Evolutionary conservation across 2,113 vertebrate species (phyloP).

Genomic region (Pteruthius melanotis): DNA sequence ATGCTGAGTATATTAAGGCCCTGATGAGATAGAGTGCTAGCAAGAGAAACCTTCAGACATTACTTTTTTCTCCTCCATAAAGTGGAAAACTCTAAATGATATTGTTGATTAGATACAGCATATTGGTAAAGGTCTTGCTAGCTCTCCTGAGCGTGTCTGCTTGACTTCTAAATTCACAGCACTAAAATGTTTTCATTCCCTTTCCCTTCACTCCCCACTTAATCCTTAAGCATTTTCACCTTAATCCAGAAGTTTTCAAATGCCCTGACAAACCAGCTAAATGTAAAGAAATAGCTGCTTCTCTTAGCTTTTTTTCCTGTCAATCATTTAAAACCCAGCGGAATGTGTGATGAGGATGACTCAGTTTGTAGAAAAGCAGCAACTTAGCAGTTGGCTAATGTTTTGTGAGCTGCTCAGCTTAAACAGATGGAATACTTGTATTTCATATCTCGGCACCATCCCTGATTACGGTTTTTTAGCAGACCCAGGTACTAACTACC

Average conservation of each 20-base stretch:
- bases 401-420: conserved; percentile 46
- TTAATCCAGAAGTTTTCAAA: conserved; percentile 68
- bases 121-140: conserved; percentile 45
- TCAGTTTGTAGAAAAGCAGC: conserved; percentile 56
- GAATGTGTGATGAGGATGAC: conserved; percentile 54
- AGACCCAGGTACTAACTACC: conserved; percentile 50
- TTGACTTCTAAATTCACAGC: conserved; percentile 55
- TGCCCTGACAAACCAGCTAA: conserved; percentile 63
- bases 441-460: conserved; percentile 2
- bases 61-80: conserved; percentile 40
- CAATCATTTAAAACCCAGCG: conserved; percentile 50
- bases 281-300: conserved; percentile 59
- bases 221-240: conserved; percentile 67
- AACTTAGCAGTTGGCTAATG: conserved; percentile 55
- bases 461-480: background rate
- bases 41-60: conserved; percentile 26
- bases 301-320: conserved; percentile 57
- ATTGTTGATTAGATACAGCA: conserved; percentile 40
- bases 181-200: conserved; percentile 51
- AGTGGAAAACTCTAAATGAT: conserved; percentile 49
- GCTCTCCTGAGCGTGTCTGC: conserved; percentile 32
- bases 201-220: conserved; percentile 52
- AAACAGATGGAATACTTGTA: conserved; percentile 30
- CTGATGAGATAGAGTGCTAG: conserved; percentile 27
- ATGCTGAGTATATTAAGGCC: conserved; percentile 10